phyloP scores from a whole-genome alignment of 2,113 vertebrate genomes.

The Trematomus loennbergii region DNA sequence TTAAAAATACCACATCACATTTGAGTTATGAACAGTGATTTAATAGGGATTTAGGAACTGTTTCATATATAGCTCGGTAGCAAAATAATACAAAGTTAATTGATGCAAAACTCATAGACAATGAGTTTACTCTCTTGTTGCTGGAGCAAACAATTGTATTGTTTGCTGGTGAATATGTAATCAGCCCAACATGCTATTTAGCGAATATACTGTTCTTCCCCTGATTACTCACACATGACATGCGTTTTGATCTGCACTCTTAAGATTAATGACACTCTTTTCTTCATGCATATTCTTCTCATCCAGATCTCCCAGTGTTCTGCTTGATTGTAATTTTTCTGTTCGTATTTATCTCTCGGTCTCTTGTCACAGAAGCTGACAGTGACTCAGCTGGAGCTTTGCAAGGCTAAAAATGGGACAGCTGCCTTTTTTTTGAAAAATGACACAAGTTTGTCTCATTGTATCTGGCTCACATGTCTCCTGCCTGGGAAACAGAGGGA shows the following conservation, averaged over 20 bases:
- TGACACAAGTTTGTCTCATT: slow-evolving; percentile 74
- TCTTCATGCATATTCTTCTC: slow-evolving; percentile 13
- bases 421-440: slow-evolving; percentile 70
- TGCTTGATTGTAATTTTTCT: slow-evolving; percentile 58
- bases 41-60: neutral
- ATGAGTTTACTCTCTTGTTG: slow-evolving; percentile 26
- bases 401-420: slow-evolving; percentile 74
- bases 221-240: slow-evolving; percentile 29
- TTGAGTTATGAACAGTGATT: slow-evolving; percentile 1
- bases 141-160: slow-evolving; percentile 22
- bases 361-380: slow-evolving; percentile 63
- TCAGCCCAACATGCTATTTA: slow-evolving; percentile 22
- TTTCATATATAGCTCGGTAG: neutral
- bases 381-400: slow-evolving; percentile 76
- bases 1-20: too few species aligned
- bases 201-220: neutral
- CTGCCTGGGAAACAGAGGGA: slow-evolving; percentile 66
- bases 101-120: slow-evolving; percentile 25
- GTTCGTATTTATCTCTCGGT: slow-evolving; percentile 54
- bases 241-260: slow-evolving; percentile 32
- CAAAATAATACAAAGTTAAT: slow-evolving; percentile 16
- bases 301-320: slow-evolving; percentile 44
- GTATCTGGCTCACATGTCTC: slow-evolving; percentile 69
- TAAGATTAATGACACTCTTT: slow-evolving; percentile 35
- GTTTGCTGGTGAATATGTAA: slow-evolving; percentile 23